Base-by-base conservation (phyloP, 2,888 invertebrate species). In the Ochropleura leucogaster region DNA sequence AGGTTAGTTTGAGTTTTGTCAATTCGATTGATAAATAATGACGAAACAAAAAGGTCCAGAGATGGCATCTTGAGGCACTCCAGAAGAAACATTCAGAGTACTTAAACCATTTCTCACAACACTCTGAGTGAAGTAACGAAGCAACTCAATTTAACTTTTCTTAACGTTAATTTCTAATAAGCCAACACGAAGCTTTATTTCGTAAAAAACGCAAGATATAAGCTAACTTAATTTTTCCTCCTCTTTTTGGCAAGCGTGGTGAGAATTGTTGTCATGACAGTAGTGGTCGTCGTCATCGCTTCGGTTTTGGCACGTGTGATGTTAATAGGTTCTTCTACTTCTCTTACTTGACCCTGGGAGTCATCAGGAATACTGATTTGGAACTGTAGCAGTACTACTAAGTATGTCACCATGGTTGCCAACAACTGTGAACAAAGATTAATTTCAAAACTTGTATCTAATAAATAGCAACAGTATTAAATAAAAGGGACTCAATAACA, bases 331-430 rank as follows among this genome's bases (percentile, higher is more conserved):
- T 67, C 76, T 1, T 89, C 89, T 0, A 89, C 88, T 4, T 83
- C 82, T 16, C 2, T 53, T 72, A 70, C 70, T 20, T 83, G 86
- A 63, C 55, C 82, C 62, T 90, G 92, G 47, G 85, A 90, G 4
- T 97, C 97, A 78, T 97, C 97, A 0, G 98, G 98, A 87, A 98
- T 97, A 89, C 98, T 98, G 77, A 98, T 98, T 94, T 98, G 98
- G 93, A 98, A 98, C 90, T 98, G 98, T 59, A 98, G 94, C 74
- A 98, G 90, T 47, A 98, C 98, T 30, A 98, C 98, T 82, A 98
- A 92, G 92, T 98, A 98, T 0, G 98, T 98, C 51, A 98, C 98
- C 98, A 98, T 98, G 44, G 98, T 98, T 10, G 98, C 98, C 80
- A 98, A 92, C 14, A 98, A 93, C 97, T 98, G 93, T 68, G 94